Conservation (phyloP, 92 coral and sea anemone genomes). For the Siderastrea siderea region DNA sequence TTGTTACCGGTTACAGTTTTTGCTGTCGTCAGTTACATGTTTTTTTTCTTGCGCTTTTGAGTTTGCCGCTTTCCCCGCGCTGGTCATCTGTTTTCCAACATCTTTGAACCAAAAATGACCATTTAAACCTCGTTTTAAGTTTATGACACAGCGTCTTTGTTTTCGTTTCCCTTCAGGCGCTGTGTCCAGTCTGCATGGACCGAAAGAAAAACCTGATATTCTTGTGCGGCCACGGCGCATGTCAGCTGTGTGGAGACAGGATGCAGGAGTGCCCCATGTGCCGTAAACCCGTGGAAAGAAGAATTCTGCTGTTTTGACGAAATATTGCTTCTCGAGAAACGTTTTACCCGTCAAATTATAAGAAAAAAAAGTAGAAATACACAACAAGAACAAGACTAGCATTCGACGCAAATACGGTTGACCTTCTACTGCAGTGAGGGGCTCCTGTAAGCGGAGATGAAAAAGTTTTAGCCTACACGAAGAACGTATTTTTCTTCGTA, state of each 20-base stretch:
- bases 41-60: background rate
- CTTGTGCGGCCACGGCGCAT: conserved; percentile 98
- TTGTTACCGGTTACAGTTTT: background rate
- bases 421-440: too few species aligned
- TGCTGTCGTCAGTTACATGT: background rate
- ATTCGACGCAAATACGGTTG: too few species aligned
- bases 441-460: too few species aligned
- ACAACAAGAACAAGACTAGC: too few species aligned
- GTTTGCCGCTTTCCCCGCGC: background rate
- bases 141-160: background rate
- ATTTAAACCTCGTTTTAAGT: background rate
- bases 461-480: too few species aligned
- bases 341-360: background rate
- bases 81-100: too few species aligned
- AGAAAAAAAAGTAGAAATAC: background rate
- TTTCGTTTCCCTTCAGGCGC: conserved; percentile 69
- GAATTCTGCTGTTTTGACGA: conserved; percentile 86
- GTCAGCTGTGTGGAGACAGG: conserved; percentile 98
- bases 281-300: conserved; percentile 93
- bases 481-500: too few species aligned
- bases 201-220: conserved; percentile 96
- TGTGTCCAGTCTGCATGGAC: conserved; percentile 99
- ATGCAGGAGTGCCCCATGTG: conserved; percentile 99
- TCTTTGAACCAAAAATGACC: too few species aligned
- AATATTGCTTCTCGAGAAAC: background rate